A percentile compares a stretch with the other conserved stretches of the same genome.
phyloP scores from a whole-genome alignment of 2,113 vertebrate genomes.

The Ovis canadensis region DNA sequence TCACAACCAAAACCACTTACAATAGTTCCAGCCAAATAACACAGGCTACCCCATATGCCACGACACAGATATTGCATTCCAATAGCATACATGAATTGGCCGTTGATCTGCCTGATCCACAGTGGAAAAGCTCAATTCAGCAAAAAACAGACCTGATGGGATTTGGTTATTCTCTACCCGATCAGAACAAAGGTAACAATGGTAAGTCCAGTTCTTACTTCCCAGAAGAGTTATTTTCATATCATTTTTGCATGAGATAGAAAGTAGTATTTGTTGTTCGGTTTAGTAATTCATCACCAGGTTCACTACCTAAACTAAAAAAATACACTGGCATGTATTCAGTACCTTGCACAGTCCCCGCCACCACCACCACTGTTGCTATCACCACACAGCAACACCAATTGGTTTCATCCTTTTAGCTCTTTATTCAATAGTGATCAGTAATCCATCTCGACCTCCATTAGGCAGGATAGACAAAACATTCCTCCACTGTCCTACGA shows the following conservation, averaged over 20 bases:
- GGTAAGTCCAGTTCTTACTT: slow-evolving; percentile 83
- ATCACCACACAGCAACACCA: slow-evolving; percentile 44
- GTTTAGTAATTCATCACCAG: slow-evolving; percentile 43
- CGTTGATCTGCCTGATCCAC: slow-evolving; percentile 94
- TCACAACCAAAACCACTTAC: slow-evolving; percentile 96
- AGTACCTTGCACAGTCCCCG: slow-evolving; percentile 13
- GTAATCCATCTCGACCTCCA: slow-evolving; percentile 63
- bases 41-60: slow-evolving; percentile 97
- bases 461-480: slow-evolving; percentile 71
- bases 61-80: slow-evolving; percentile 97
- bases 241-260: slow-evolving; percentile 73
- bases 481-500: slow-evolving; percentile 64
- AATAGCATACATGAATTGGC: slow-evolving; percentile 98
- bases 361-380: background rate
- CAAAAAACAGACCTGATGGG: slow-evolving; percentile 95
- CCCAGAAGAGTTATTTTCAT: slow-evolving; percentile 23
- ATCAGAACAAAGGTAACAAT: slow-evolving; percentile 98
- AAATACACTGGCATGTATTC: slow-evolving; percentile 64
- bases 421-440: slow-evolving; percentile 36
- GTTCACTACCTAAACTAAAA: slow-evolving; percentile 62
- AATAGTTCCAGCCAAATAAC: slow-evolving; percentile 94
- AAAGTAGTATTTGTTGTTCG: slow-evolving; percentile 50
- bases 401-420: slow-evolving; percentile 49
- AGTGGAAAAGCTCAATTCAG: slow-evolving; percentile 96
- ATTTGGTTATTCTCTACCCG: slow-evolving; percentile 95